Evolutionary conservation across 2,113 vertebrate species (phyloP).

Genomic region (Okapia johnstoni): DNA sequence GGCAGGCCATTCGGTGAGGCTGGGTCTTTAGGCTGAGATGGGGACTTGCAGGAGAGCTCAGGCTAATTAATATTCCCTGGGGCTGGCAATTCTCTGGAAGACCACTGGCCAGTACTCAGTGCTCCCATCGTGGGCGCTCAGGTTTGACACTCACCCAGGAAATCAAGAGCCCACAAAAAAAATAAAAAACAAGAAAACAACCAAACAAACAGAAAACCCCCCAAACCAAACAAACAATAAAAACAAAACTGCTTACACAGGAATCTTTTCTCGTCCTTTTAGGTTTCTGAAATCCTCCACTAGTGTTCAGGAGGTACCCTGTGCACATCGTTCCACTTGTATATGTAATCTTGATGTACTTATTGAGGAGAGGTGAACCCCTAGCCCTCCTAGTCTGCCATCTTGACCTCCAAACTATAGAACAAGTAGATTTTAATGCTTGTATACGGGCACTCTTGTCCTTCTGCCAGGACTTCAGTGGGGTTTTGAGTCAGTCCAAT

Average conservation of each 20-base stretch:
- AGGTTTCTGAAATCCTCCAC: neutral
- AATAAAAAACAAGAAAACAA: neutral
- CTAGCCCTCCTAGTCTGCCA: neutral
- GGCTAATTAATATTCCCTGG: neutral
- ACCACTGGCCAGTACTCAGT: neutral
- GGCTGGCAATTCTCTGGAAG: neutral
- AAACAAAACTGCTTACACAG: neutral
- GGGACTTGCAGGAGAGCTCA: neutral
- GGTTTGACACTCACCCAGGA: neutral
- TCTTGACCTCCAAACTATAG: neutral
- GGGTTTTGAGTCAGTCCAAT: neutral
- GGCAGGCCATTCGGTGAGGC: neutral
- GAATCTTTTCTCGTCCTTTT: neutral
- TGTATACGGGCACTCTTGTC: neutral
- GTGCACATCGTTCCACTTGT: neutral
- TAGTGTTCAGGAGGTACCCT: neutral
- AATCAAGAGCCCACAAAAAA: neutral
- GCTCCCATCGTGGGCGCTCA: neutral
- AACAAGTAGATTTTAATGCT: neutral
- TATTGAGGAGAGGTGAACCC: neutral
- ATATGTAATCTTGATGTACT: neutral
- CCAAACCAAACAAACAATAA: neutral
- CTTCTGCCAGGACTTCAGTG: neutral
- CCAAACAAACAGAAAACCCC: neutral
- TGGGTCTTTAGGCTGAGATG: neutral